Percentiles rank a stretch among this genome's conserved stretches.
phyloP scores from a whole-genome alignment of 1,140 invertebrate species.

The Onthophagus taurus region DNA sequence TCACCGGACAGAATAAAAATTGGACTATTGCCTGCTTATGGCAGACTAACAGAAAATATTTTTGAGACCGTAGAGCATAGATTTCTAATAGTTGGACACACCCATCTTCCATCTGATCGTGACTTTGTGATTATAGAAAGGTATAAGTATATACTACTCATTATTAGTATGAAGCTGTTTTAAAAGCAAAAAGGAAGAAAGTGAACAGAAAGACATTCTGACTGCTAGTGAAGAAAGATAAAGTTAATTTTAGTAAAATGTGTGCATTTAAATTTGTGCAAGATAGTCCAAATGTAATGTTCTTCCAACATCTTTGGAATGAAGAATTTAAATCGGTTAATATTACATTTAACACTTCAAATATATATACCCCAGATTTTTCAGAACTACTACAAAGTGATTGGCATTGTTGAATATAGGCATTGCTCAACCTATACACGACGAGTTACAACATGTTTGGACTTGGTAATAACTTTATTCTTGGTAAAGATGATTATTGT shows the following conservation, averaged over 20 bases:
- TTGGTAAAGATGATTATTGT: no score
- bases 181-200: constrained; percentile 6
- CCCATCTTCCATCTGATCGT: no score
- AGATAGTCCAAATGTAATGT: constrained; percentile 7
- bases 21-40: constrained; percentile 1
- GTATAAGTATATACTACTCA: constrained; percentile 5
- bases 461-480: no score
- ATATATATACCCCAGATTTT: constrained; percentile 4
- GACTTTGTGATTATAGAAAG: constrained; percentile 7
- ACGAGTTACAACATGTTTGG: no score
- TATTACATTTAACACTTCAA: constrained; percentile 3
- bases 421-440: background rate
- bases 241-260: constrained; percentile 7
- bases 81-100: constrained; percentile 8
- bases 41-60: constrained; percentile 3
- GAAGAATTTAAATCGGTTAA: constrained; percentile 8
- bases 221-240: constrained; percentile 4
- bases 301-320: constrained; percentile 3
- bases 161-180: background rate
- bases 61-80: constrained; percentile 2
- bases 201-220: constrained; percentile 3
- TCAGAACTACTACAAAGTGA: constrained; percentile 4
- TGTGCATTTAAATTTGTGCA: constrained; percentile 2
- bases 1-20: constrained; percentile 1
- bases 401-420: constrained; percentile 6